Conservation (phyloP, 2,888 invertebrate genomes). For the Diplazon laetatorius region DNA sequence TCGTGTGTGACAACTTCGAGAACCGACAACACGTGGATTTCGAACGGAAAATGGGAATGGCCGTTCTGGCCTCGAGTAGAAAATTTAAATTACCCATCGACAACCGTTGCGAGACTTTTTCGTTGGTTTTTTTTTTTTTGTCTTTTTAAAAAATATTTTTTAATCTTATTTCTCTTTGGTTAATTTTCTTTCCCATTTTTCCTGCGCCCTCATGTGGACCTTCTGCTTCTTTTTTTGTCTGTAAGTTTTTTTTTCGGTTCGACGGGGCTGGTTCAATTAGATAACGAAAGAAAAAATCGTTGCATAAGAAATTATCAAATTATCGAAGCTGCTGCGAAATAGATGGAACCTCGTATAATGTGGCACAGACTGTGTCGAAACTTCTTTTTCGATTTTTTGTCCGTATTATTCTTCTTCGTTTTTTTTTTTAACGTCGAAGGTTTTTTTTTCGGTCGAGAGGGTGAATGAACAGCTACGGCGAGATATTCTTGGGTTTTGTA, state of each 20-base stretch:
- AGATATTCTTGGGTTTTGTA: not conserved
- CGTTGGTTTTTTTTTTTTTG: constrained; percentile 12
- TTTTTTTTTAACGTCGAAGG: too few relatives aligned
- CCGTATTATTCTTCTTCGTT: too few relatives aligned
- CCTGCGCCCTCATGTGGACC: constrained; percentile 35
- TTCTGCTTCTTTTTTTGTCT: not conserved
- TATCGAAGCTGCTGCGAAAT: constrained; percentile 34
- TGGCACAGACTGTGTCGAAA: not conserved
- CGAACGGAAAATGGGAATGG: constrained; percentile 35
- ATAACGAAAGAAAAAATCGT: constrained; percentile 53
- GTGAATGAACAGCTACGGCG: not conserved
- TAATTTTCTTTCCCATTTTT: constrained; percentile 40
- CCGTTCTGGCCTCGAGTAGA: constrained; percentile 43
- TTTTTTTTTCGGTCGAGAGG: not conserved
- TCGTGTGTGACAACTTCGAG: constrained; percentile 46
- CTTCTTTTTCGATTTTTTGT: not conserved
- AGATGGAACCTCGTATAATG: not conserved
- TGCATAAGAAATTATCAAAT: constrained; percentile 60
- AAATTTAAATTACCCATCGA: constrained; percentile 60
- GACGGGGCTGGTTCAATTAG: constrained; percentile 33
- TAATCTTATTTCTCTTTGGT: too few relatives aligned
- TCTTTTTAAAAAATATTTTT: too few relatives aligned
- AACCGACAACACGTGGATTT: constrained; percentile 28
- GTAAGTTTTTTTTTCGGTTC: constrained; percentile 16
- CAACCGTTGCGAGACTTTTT: constrained; percentile 57